A percentile compares a stretch with the other conserved stretches of the same genome.
phyloP scores from a whole-genome alignment of 1,140 invertebrate genomes.

The Oscheius sp. region DNA sequence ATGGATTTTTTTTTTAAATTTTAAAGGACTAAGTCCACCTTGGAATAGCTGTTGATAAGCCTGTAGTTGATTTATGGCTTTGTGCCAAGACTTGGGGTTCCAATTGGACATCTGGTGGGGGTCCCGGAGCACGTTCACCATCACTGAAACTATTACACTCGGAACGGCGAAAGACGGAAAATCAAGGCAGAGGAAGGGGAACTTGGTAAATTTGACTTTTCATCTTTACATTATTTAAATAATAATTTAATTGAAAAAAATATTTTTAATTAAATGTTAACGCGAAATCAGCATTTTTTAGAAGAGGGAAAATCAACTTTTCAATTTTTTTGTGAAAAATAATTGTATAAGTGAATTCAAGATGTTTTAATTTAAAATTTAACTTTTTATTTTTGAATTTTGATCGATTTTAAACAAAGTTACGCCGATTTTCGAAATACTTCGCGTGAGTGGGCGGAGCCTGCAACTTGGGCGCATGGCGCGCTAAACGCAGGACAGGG shows the following conservation, averaged over 20 bases:
- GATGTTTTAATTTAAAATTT: no score
- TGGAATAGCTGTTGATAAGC: slow-evolving; percentile 36
- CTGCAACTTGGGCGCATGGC: no score
- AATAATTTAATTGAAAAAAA: not conserved
- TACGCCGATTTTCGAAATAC: no score
- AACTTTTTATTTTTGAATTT: no score
- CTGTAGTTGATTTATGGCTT: slow-evolving; percentile 38
- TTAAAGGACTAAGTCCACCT: not conserved
- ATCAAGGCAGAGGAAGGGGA: no score
- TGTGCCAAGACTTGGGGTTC: slow-evolving; percentile 24
- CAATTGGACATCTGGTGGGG: slow-evolving; percentile 30
- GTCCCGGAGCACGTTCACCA: slow-evolving; percentile 29
- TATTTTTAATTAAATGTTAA: not conserved
- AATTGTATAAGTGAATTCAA: no score
- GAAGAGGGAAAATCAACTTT: not conserved
- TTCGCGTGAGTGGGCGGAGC: no score
- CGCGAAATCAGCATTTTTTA: not conserved
- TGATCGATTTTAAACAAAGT: no score
- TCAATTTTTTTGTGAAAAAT: not conserved
- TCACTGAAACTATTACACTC: no score
- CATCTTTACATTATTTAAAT: not conserved
- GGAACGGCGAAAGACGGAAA: no score
- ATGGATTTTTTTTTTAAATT: not conserved
- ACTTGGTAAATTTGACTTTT: not conserved
- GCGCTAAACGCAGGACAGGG: no score